Base-by-base conservation (phyloP, 1,140 invertebrate species). In the Tetranychus urticae region DNA sequence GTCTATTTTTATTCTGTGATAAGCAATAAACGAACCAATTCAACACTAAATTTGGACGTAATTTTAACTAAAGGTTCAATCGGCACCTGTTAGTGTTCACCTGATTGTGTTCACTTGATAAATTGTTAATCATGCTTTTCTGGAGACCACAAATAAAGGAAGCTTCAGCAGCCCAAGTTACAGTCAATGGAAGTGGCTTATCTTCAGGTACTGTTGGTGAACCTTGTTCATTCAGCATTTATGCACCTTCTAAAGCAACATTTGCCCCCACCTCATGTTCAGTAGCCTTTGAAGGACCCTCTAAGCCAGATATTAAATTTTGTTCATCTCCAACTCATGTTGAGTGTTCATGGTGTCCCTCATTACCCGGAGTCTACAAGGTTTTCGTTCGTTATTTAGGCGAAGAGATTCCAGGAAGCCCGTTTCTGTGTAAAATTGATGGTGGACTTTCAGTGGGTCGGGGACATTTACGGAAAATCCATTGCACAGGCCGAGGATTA, bases 261-360 rank as follows among this genome's bases (percentile, higher is more conserved):
- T 73, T 50, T 71, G 73, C 59, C 72, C 74, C 72, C 66, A 46
- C 45, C 13, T 60, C 13, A 54, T 56, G 60, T n/a, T 52, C 61
- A 35, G 63, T 64, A 14, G 61, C 63, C 14, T 62, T 64, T 50
- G 63, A 64, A 59, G 76, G 76, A 13, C 76, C 76, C n/a, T 75
- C 73, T 60, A 77, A 77, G 65, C 75, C 76, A 13, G 75, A 77
- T 61, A 76, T 77, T 60, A 73, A 73, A 37, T 77, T 76, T 65
- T 83, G 88, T 65, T 74, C 76, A 64, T 73, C 73, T 56, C 72
- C 75, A 60, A 74, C 76, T 56, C 74, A 74, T 13, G 75, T 74
- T 62, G 66, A 71, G 48, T 74, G 77, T 13, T 70, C 70, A 55
- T 65, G 63, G 42, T 52, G n/a, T 35, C 62, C 64, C 2, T 65